Percentiles rank a stretch among this genome's conserved stretches.
These are phyloP conservation scores for Thalpophila matura DNA, from an alignment of 2,888 invertebrate species.

Conservation along the genomic window DNA sequence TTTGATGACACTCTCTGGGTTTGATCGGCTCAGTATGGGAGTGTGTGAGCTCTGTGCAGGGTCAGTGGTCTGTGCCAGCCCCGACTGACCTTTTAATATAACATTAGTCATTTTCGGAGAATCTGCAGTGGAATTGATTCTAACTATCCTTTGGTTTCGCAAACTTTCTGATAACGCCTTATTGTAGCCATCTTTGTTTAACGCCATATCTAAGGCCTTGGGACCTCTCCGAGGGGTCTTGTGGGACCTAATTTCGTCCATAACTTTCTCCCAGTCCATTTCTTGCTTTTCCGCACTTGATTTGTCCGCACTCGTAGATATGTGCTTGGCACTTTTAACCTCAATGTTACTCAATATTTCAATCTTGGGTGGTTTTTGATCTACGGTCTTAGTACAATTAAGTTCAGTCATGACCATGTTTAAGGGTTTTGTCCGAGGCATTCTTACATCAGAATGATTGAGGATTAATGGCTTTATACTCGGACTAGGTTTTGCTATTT, in stretches of 20 bases:
- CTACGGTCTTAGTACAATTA: constrained; percentile 27
- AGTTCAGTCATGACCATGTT: constrained; percentile 57
- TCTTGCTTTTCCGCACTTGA: constrained; percentile 37
- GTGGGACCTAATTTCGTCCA: constrained; percentile 79
- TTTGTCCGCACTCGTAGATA: constrained; percentile 10
- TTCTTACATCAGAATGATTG: constrained; percentile 25
- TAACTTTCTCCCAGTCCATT: constrained; percentile 81
- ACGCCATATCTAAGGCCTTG: constrained; percentile 78
- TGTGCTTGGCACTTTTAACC: constrained; percentile 32
- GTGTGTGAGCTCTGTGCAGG: neutral
- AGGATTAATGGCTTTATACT: constrained; percentile 29
- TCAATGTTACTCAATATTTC: constrained; percentile 46
- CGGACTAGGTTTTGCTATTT: constrained; percentile 29
- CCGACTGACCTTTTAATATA: constrained; percentile 24
- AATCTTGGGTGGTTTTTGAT: constrained; percentile 42
- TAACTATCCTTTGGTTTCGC: constrained; percentile 59
- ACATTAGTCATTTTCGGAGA: constrained; percentile 10
- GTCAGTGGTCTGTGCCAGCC: neutral
- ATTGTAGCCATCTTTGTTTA: constrained; percentile 74
- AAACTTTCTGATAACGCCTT: constrained; percentile 64
- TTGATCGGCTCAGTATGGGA: constrained; percentile 27
- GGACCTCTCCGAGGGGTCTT: constrained; percentile 83
- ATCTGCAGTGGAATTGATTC: constrained; percentile 24
- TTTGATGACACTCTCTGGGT: constrained; percentile 43
- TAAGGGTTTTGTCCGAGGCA: constrained; percentile 39